A percentile compares a stretch with the other conserved stretches of the same genome.
Conservation (phyloP, 2,888 invertebrate species). For the Hybos culiciformis region DNA sequence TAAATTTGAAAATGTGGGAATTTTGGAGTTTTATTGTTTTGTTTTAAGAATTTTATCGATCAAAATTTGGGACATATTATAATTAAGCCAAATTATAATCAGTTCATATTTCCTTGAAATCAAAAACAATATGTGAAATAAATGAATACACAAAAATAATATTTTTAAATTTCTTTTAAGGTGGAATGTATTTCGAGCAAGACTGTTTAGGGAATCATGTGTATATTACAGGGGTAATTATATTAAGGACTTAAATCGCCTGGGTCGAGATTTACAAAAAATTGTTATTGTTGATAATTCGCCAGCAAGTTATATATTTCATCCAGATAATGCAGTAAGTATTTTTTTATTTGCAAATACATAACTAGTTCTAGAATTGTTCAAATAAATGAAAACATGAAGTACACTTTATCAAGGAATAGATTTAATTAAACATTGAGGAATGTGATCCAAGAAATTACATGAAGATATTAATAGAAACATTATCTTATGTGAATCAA, state of each 20-base stretch:
- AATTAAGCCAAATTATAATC: too few species aligned
- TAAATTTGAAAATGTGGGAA: background rate
- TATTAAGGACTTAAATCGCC: constrained; percentile 96
- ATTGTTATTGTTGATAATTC: constrained; percentile 99
- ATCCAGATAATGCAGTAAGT: constrained; percentile 99
- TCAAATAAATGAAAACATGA: too few species aligned
- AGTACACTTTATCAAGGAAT: too few species aligned
- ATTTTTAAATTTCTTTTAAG: constrained; percentile 35
- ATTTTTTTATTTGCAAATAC: background rate
- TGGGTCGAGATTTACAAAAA: constrained; percentile 90
- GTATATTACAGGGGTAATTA: constrained; percentile 99
- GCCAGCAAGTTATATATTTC: constrained; percentile 99
- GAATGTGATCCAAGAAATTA: background rate
- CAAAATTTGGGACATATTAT: background rate
- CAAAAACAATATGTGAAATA: background rate
- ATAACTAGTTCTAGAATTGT: too few species aligned
- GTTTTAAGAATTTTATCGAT: background rate
- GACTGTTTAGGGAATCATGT: constrained; percentile 98
- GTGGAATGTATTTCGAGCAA: constrained; percentile 91
- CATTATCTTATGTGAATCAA: too few species aligned
- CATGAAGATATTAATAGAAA: constrained; percentile 5
- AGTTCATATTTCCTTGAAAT: background rate
- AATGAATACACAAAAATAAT: background rate
- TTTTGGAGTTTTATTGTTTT: background rate
- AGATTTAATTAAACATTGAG: too few species aligned